Conservation (phyloP, 2,113 vertebrate genomes). For the Symphodus melops region DNA sequence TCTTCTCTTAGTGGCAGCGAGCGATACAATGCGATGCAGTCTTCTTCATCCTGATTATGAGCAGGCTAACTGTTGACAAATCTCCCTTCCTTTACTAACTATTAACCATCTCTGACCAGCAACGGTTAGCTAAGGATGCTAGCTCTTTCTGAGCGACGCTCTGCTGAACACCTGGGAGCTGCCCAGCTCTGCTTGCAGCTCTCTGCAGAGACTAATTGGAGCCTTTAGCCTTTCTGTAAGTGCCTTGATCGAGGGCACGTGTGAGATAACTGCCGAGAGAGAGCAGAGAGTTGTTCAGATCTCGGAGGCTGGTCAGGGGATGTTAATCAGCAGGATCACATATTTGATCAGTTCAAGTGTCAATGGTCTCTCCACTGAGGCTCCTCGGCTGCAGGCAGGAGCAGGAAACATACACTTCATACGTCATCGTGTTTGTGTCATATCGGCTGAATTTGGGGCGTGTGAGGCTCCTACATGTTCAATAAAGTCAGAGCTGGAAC, state of each 20-base stretch:
- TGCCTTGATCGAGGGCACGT: conserved; percentile 43
- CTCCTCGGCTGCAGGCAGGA: neutral
- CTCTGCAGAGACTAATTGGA: conserved; percentile 19
- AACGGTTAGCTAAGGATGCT: neutral
- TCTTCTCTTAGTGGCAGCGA: no score
- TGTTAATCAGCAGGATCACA: conserved; percentile 30
- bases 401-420: neutral
- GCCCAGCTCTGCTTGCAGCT: conserved; percentile 39
- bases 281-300: conserved; percentile 43
- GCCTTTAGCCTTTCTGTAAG: conserved; percentile 45
- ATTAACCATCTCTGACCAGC: conserved; percentile 13
- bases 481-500: no score
- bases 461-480: no score
- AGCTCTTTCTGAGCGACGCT: neutral
- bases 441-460: neutral
- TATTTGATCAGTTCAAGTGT: conserved; percentile 4
- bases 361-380: neutral
- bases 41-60: neutral
- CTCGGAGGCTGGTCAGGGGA: conserved; percentile 30
- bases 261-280: conserved; percentile 45
- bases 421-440: no score
- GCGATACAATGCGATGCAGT: no score
- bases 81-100: neutral
- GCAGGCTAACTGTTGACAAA: no score
- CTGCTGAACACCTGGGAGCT: conserved; percentile 26